Evolutionary conservation across 2,888 invertebrate genomes (phyloP), one percentile per base, ranked within the genome.

Genomic region (Campoplex nolae): DNA sequence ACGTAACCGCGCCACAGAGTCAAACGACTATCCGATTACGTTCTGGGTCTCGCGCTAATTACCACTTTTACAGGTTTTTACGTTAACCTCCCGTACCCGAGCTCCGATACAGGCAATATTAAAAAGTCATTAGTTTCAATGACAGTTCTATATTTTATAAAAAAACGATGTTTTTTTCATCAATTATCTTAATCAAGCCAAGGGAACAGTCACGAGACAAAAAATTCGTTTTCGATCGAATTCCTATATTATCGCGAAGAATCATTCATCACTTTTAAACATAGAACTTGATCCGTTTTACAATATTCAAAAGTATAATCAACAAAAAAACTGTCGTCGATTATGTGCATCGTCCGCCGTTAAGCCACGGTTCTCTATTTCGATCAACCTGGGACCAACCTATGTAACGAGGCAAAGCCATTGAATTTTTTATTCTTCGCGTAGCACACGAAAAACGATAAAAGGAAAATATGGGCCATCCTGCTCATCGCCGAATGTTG

Each of bases 1-100:
- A 58, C 35, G 32, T 13, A 3, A 48, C 74, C 77, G 67, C 76
- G 67, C 76, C 67, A 48, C 75, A 67, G 58, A 76, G 51, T 75
- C 83, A 83, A 86, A 83, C 80, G 76, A 77, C 71, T 48, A 80
- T 80, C 77, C 70, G 73, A 84, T 87, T 84, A 74, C 74, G 78
- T 58, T 45, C 71, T 71, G 86, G 80, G 76, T 77, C 58, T 82
- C 81, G 23, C 32, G 58, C 68, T 87, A 81, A 87, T 84, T 77
- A 74, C 81, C 54, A 75, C 70, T 82, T 81, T 70, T 74, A 78
- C 74, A 74, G 28, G 54, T 45, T 71, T 23, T 83, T 67, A 77
- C 84, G 58, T 58, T 48, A 75, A 56, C 54, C 58, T 48, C 23
- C 13, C 28, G 65, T 70, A 77, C 9, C 8, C 18, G 11, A 35